Conservation (phyloP, 1,140 invertebrate genomes). For the Tenebrio molitor region DNA sequence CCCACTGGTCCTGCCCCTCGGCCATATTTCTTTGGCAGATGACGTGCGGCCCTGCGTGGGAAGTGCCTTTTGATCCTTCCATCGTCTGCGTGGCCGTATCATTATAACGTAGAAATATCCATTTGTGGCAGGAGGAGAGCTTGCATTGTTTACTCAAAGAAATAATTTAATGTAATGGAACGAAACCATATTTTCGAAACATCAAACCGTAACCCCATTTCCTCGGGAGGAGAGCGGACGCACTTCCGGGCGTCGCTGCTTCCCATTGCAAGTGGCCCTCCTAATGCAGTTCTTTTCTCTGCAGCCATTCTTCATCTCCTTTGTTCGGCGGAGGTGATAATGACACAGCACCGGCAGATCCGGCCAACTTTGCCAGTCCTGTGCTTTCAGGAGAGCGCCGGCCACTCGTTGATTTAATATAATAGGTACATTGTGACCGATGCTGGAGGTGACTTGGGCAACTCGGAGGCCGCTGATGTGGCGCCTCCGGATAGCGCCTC, state of each 20-base stretch:
- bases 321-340: constrained; percentile 65
- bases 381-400: constrained; percentile 54
- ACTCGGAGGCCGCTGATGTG: constrained; percentile 57
- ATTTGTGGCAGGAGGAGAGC: constrained; percentile 6
- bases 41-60: too few species aligned
- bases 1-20: too few species aligned
- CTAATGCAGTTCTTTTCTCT: constrained; percentile 64
- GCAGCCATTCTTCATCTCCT: constrained; percentile 63
- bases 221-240: constrained; percentile 41
- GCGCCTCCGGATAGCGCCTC: constrained; percentile 53
- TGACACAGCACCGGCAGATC: constrained; percentile 62
- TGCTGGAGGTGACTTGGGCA: constrained; percentile 55
- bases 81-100: not conserved
- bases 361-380: constrained; percentile 62
- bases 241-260: constrained; percentile 40
- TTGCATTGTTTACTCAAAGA: constrained; percentile 16
- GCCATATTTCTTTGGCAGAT: too few species aligned
- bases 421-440: constrained; percentile 62
- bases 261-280: constrained; percentile 48
- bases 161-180: constrained; percentile 53
- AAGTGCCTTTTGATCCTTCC: too few species aligned
- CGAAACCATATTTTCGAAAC: constrained; percentile 59
- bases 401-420: constrained; percentile 63
- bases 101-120: constrained; percentile 34
- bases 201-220: constrained; percentile 58